Evolutionary conservation across 2,888 invertebrate genomes (phyloP).

Genomic region (Drosophila neonasuta): DNA sequence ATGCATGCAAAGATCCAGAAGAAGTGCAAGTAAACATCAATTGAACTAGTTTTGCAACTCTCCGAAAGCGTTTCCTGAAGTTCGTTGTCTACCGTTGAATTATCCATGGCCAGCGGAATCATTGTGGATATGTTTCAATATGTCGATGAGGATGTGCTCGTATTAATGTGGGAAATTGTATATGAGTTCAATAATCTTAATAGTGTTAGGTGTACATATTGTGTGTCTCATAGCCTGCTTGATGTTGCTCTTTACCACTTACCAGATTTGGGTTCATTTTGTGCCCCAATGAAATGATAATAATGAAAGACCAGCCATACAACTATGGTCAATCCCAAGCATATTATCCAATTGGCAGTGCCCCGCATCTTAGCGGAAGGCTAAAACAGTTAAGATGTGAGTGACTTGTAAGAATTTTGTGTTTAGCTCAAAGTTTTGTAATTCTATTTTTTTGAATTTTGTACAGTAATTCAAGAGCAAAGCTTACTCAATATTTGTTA

Average conservation of each 20-base stretch:
- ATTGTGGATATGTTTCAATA: background rate
- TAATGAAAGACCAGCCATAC: constrained; percentile 38
- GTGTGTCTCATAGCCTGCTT: constrained; percentile 24
- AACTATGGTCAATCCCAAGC: constrained; percentile 27
- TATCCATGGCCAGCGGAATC: constrained; percentile 9
- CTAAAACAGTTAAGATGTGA: background rate
- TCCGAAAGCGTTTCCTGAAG: constrained; percentile 6
- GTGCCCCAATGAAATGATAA: constrained; percentile 3
- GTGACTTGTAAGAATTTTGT: constrained; percentile 6
- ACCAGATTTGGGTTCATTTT: constrained; percentile 23
- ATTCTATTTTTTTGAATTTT: constrained; percentile 10
- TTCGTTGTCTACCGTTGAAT: constrained; percentile 34
- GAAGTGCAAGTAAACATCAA: constrained; percentile 65
- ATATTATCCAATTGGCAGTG: constrained; percentile 17
- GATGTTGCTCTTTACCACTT: constrained; percentile 12
- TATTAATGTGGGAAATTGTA: constrained; percentile 5
- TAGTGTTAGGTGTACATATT: background rate
- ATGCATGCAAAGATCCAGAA: constrained; percentile 71
- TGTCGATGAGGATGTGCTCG: background rate
- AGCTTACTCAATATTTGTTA: constrained; percentile 5
- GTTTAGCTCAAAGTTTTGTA: constrained; percentile 1
- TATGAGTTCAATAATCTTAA: background rate
- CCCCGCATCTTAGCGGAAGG: constrained; percentile 18
- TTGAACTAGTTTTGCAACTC: constrained; percentile 25
- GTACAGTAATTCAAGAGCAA: background rate